These are phyloP conservation scores for Apomyelois bistriatella DNA, from an alignment of 2,888 invertebrate species.

Conservation along the genomic window DNA sequence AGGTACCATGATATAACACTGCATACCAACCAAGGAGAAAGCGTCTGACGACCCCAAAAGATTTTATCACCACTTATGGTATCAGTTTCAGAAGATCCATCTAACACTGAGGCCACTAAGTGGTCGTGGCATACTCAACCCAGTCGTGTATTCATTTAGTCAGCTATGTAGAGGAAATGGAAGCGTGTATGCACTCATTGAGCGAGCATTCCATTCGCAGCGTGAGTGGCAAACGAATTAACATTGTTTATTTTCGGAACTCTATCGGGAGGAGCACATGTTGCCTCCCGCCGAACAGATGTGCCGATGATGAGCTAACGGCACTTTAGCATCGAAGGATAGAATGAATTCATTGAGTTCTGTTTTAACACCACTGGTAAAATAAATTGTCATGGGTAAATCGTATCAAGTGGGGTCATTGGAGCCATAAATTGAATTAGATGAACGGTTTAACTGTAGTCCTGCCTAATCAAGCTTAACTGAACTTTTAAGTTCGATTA, in stretches of 20 bases:
- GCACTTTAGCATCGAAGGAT: constrained; percentile 32
- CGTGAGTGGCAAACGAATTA: constrained; percentile 59
- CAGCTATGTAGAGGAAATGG: constrained; percentile 60
- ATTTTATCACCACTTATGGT: constrained; percentile 43
- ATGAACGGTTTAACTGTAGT: not conserved
- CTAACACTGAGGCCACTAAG: constrained; percentile 32
- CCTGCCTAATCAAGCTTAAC: not conserved
- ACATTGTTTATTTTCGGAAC: constrained; percentile 57
- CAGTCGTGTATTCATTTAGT: constrained; percentile 43
- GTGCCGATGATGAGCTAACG: constrained; percentile 43
- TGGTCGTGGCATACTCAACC: constrained; percentile 38
- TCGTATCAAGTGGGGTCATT: not conserved
- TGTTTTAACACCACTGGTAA: constrained; percentile 16
- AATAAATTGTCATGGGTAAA: not conserved
- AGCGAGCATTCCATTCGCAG: constrained; percentile 48
- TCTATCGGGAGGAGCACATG: constrained; percentile 54
- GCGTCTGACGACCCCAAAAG: constrained; percentile 55
- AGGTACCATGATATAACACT: constrained; percentile 55
- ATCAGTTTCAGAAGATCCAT: constrained; percentile 46
- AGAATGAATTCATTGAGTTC: constrained; percentile 34
- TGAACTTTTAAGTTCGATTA: no score
- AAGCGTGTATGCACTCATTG: constrained; percentile 49
- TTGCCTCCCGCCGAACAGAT: constrained; percentile 48
- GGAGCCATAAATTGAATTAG: not conserved
- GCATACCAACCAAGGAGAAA: constrained; percentile 56